Conservation (phyloP, 2,888 invertebrate genomes). For the Polietes domitor region DNA sequence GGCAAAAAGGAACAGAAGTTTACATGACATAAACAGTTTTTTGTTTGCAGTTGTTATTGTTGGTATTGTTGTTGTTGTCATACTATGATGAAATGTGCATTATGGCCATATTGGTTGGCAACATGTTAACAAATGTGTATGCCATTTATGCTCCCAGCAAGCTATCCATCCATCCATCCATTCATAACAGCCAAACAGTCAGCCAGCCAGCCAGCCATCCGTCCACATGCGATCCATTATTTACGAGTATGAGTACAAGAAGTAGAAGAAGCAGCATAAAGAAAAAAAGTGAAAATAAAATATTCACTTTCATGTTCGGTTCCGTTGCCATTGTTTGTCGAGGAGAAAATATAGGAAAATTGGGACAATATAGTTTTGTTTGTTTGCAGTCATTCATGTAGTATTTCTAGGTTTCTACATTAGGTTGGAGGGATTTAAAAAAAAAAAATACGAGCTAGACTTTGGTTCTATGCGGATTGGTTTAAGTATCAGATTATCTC, state of each 20-base stretch:
- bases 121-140: conserved; percentile 2
- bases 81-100: conserved; percentile 5
- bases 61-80: neutral
- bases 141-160: neutral
- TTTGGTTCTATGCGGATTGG: too few relatives aligned
- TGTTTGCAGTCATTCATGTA: too few relatives aligned
- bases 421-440: too few relatives aligned
- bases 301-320: neutral
- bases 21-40: conserved; percentile 12
- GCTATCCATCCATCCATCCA: neutral
- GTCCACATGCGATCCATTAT: neutral
- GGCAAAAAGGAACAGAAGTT: neutral
- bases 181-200: neutral
- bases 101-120: neutral
- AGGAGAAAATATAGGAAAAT: neutral
- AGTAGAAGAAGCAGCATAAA: too few relatives aligned
- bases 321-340: neutral
- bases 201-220: neutral
- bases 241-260: neutral
- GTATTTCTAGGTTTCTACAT: too few relatives aligned
- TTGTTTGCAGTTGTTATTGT: neutral
- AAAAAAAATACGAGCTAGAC: too few relatives aligned
- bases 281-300: neutral
- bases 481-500: too few relatives aligned
- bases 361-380: neutral